Base-by-base conservation (phyloP, 2,888 invertebrate species). In the Horisme vitalbata region DNA sequence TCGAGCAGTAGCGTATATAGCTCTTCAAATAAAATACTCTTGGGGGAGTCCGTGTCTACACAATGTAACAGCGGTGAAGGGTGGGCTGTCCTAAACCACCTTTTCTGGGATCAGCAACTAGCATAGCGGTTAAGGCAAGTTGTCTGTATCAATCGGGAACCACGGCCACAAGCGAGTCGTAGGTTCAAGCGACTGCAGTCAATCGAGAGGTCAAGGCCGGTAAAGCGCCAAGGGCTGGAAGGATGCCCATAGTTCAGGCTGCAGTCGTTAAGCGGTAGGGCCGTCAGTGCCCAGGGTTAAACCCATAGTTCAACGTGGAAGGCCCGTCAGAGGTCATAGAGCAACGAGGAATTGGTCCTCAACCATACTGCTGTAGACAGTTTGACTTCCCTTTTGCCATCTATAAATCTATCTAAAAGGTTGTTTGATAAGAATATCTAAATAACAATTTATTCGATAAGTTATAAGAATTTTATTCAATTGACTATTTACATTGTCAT, bases 21-120 rank as follows among this genome's bases (percentile, higher is more conserved):
- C 3, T 8, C 1, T 15, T 9, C n/a, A 1, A 31, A 2, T 4
- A 10, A 6, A 18, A 0, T 4, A 5, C 0, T 14, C 8, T n/a
- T 3, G 4, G 32, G 46, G 46, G 36, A 36, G 46, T 47, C 46
- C 46, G 36, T 41, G 46, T 41, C 46, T 47, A 36, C 41, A 32
- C 41, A 47, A 41, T 41, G 20, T 21, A 32, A 27, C 46, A 47
- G 46, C 15, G 14, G 31, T 41, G 41, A 41, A 10, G 26, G 46
- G 41, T 27, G 46, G 18, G 27, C 46, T 47, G 46, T 46, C n/a
- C 15, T 11, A 39, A 36, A 4, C 20, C 46, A 31, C 41, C 35
- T 5, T n/a, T 44, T 14, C 21, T 18, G 20, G 44, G 36, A 7
- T 43, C 28, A 23, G 35, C 35, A 34, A 30, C 13, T 21, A 13